Evolutionary conservation across 1,140 invertebrate species (phyloP).

Genomic region (Drosophila asahinai): DNA sequence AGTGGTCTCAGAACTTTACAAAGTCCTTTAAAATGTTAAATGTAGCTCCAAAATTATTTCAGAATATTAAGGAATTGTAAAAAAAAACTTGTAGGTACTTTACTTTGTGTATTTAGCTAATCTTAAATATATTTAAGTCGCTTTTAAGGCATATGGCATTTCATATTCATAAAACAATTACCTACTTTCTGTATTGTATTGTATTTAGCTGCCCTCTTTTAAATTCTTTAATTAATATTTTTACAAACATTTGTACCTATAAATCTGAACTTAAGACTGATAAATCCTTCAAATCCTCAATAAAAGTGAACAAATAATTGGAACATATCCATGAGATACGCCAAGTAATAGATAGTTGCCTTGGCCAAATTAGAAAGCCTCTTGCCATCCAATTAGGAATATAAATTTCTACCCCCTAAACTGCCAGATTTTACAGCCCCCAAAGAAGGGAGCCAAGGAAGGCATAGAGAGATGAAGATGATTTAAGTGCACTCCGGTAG

Average conservation of each 20-base stretch:
- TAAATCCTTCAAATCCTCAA: not conserved
- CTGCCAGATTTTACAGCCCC: constrained; percentile 13
- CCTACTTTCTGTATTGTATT: too few relatives aligned
- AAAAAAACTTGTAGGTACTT: too few relatives aligned
- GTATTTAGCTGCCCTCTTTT: too few relatives aligned
- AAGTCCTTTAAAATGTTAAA: constrained; percentile 20
- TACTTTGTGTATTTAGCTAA: not conserved
- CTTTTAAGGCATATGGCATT: not conserved
- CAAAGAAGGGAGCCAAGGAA: not conserved
- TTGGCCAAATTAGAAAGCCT: constrained; percentile 15
- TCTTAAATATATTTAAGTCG: not conserved
- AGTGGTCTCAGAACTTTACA: not conserved
- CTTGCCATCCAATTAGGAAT: constrained; percentile 32
- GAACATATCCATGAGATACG: not conserved
- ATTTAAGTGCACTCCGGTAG: constrained; percentile 31
- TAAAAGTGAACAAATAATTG: not conserved
- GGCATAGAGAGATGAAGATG: not conserved
- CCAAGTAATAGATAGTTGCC: constrained; percentile 2
- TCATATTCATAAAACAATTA: too few relatives aligned
- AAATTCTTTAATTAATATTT: too few relatives aligned
- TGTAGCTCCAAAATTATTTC: not conserved
- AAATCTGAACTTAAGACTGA: too few relatives aligned
- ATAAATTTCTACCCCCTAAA: constrained; percentile 23
- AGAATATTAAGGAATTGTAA: not conserved
- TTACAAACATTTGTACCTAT: too few relatives aligned